Evolutionary conservation across 2,888 invertebrate genomes (phyloP).

Genomic region (Pterobdella sp.): DNA sequence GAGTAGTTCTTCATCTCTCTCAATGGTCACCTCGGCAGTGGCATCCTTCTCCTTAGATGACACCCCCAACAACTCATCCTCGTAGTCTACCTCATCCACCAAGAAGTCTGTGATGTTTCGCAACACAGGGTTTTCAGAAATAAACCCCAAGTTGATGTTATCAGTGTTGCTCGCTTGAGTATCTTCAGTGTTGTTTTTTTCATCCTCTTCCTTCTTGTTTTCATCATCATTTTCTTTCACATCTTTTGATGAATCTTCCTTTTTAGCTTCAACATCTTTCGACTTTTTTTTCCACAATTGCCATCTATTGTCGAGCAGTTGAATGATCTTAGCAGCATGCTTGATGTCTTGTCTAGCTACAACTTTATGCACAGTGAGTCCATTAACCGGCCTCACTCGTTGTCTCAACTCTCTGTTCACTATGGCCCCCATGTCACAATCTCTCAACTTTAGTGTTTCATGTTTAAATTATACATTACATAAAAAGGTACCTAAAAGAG

Average conservation of each 20-base stretch:
- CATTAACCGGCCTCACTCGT: slow-evolving; percentile 68
- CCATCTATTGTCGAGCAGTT: slow-evolving; percentile 77
- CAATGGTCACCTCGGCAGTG: slow-evolving; percentile 53
- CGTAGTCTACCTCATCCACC: slow-evolving; percentile 94
- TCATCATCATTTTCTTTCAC: slow-evolving; percentile 44
- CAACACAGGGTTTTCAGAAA: slow-evolving; percentile 72
- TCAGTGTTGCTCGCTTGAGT: neutral
- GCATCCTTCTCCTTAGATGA: slow-evolving; percentile 45
- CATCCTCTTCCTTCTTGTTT: slow-evolving; percentile 41
- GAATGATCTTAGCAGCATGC: slow-evolving; percentile 79
- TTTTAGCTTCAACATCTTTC: neutral
- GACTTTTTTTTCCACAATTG: slow-evolving; percentile 66
- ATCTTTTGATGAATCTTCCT: slow-evolving; percentile 37
- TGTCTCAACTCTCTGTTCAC: slow-evolving; percentile 92
- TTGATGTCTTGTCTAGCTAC: slow-evolving; percentile 71
- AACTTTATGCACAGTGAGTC: slow-evolving; percentile 46
- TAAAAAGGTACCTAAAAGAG: neutral
- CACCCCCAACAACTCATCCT: slow-evolving; percentile 69
- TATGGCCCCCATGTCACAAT: slow-evolving; percentile 86
- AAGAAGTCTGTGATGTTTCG: slow-evolving; percentile 93
- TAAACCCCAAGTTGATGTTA: slow-evolving; percentile 39
- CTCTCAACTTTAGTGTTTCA: slow-evolving; percentile 61
- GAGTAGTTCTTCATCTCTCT: slow-evolving; percentile 65
- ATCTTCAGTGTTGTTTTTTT: neutral
- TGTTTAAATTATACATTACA: neutral